Evolutionary conservation across 2,797 vertebrate genomes (phyloP), one percentile per base, ranked within the genome.

Genomic region (Labroides dimidiatus): DNA sequence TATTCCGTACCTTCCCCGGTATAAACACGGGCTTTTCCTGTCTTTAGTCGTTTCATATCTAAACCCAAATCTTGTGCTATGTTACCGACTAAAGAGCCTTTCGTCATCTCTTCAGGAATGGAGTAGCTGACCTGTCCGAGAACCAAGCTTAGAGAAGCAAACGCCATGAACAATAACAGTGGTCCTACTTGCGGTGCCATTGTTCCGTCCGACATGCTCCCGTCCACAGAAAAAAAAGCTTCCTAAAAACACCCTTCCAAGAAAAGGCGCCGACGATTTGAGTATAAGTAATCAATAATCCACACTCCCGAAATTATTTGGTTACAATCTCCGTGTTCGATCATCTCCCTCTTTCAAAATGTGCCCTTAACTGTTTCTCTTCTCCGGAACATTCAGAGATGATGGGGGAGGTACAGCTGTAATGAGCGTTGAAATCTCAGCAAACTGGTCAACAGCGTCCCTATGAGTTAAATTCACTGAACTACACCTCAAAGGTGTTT

Each of bases 31-130:
- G 95, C 85, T 58, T 90, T 92, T 12, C 95, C 94, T 0, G 39
- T 78, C 21, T 86, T 89, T 57, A 96, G 77, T 49, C 88, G 85
- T 74, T 85, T 84, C 20, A 91, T 69, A 64, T 93, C 93, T 75
- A 96, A 70, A 39, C 91, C 94, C 50, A 97, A 86, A 83, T 96
- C 95, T 4, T 90, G 87, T 47, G 92, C 94, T 79, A 96, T 92
- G 66, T 96, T 95, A 13, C 95, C 95, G 64, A 96, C 90, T 9
- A 91, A 9, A 48, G 95, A 95, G 1, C 94, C 95, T 80, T 84
- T 92, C 33, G 91, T 69, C 91, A 94, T 92, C 78, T 97, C 96
- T 79, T 97, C 96, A 5, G 93, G 93, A 68, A 96, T 93, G 20
- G 95, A 95, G 88, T 96, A 97, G 75, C 92, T 94, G 84, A 96